Conservation (phyloP, 1,140 invertebrate species). For the Lepidurus apus region DNA sequence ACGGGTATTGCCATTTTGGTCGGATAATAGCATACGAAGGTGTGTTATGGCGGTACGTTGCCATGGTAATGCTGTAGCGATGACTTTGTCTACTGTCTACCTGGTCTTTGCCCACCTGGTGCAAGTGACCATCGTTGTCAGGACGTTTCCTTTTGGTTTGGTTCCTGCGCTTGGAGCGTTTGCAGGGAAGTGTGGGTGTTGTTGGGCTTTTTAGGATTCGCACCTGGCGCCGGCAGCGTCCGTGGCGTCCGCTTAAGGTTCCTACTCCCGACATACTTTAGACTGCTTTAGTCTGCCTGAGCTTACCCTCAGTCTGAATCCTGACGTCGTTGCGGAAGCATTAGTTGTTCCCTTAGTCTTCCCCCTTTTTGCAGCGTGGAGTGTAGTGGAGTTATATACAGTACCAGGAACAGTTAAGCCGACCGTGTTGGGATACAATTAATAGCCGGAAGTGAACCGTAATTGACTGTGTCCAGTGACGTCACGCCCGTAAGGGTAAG, state of each 20-base stretch:
- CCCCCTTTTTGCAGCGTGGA: not conserved
- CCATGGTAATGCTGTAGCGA: not conserved
- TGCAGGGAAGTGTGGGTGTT: not conserved
- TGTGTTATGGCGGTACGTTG: not conserved
- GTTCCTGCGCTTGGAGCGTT: not conserved
- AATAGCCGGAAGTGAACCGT: not conserved
- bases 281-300: not conserved
- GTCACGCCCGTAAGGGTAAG: not conserved
- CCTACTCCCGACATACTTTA: not conserved
- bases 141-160: not conserved
- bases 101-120: not conserved
- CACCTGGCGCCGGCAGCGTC: conserved; percentile 11
- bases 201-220: not conserved
- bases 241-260: not conserved
- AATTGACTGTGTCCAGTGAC: conserved; percentile 8
- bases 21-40: not conserved
- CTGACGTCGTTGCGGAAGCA: not conserved
- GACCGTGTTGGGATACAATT: conserved; percentile 14
- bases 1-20: not conserved
- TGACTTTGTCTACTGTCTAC: not conserved
- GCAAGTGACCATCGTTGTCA: not conserved
- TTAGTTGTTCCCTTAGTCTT: not conserved
- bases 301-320: not conserved
- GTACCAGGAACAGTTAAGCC: conserved; percentile 4
- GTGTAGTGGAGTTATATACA: not conserved